Percentiles rank a stretch among this genome's conserved stretches.
Evolutionary conservation across 2,888 invertebrate genomes (phyloP).

Genomic region (Hemithea aestivaria): DNA sequence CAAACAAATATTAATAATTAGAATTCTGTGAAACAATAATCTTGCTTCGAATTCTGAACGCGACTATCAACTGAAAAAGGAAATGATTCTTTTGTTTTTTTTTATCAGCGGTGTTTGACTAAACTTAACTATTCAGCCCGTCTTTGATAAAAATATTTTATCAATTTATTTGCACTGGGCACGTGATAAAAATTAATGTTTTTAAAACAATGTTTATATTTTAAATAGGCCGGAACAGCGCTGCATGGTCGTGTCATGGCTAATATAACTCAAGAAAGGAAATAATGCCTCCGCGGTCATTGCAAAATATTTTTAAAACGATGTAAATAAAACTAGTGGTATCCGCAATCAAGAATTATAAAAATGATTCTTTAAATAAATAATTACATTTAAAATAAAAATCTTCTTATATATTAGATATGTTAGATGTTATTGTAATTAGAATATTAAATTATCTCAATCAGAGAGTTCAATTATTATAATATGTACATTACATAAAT

Average conservation of each 20-base stretch:
- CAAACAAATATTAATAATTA: background rate
- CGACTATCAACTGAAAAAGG: slow-evolving; percentile 29
- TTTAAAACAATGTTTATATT: slow-evolving; percentile 3
- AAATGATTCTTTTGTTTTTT: slow-evolving; percentile 11
- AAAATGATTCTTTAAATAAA: no score
- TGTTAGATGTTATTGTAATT: no score
- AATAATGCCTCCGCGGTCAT: background rate
- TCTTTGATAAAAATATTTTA: slow-evolving; percentile 31
- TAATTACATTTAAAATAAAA: no score
- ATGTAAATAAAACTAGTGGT: no score
- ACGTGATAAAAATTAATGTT: slow-evolving; percentile 27
- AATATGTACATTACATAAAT: no score
- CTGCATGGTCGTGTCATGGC: slow-evolving; percentile 1
- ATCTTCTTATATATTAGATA: no score
- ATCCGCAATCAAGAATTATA: background rate
- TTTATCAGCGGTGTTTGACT: slow-evolving; percentile 37
- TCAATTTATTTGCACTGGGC: slow-evolving; percentile 33
- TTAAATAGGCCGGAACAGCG: background rate
- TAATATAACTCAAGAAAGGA: background rate
- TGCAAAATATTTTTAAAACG: background rate
- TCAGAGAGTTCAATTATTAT: no score
- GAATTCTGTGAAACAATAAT: slow-evolving; percentile 19
- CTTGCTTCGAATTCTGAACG: slow-evolving; percentile 41
- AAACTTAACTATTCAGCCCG: no score
- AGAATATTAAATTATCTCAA: no score